Base-by-base conservation (phyloP, 2,797 vertebrate species). In the Gila robusta region DNA sequence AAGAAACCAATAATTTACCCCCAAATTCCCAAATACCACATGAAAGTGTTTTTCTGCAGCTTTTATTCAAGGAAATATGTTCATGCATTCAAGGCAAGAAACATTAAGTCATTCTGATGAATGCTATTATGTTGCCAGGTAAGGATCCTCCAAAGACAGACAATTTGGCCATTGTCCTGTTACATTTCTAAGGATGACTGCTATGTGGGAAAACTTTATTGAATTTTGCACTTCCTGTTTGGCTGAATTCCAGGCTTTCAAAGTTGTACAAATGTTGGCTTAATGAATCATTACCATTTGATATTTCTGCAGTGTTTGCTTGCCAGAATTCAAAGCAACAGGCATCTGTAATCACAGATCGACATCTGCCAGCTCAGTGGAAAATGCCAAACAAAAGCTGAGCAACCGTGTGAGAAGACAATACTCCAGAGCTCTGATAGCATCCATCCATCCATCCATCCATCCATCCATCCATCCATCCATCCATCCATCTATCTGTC, bases 201-300 rank as follows among this genome's bases (percentile, higher is more conserved):
- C 56, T 59, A 62, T 74, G 59, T 66, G 71, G 32, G 54, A 41
- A 84, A 78, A 39, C 66, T 59, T 17, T 8, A 9, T 12, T 14
- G 37, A 37, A 79, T 70, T 79, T 54, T 79, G n/a, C 17, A 12
- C n/a, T 56, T 84, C 44, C n/a, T 14, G 11, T 56, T 71, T 79
- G 73, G 74, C 74, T n/a, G 35, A 21, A 78, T 79, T 84, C 49
- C 83, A 84, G 47, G 5, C 35, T 69, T 69, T 69, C 23, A 69
- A 77, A 84, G n/a, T 41, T 71, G 35, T n/a, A 70, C 83, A 71
- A 71, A 84, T 79, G 74, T 84, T 71, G 32, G 83, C 35, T 69
- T 79, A 84, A 84, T 79, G 83, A 84, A 79, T 84, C 74, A 79
- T 71, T 79, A 71, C 41, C n/a, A 71, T 71, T 79, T 69, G 74